Percentiles rank a stretch among this genome's conserved stretches.
Evolutionary conservation across 1,140 invertebrate species (phyloP).

Genomic region (Melitaea cinxia): DNA sequence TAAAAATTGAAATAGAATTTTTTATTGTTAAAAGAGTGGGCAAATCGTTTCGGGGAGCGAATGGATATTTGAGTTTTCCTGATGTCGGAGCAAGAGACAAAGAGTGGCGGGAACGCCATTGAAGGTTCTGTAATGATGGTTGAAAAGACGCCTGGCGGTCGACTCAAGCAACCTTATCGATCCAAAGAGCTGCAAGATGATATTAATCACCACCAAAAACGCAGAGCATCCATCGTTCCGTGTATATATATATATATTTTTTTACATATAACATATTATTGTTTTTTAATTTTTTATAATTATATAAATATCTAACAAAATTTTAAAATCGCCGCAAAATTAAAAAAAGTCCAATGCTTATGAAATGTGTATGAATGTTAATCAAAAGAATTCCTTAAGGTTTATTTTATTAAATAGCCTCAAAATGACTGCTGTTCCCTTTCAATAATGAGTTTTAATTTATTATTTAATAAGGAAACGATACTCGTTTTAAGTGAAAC

Average conservation of each 20-base stretch:
- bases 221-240: slow-evolving; percentile 53
- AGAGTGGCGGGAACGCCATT: slow-evolving; percentile 39
- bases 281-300: background rate
- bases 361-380: no score
- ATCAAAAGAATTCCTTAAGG: no score
- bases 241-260: slow-evolving; percentile 42
- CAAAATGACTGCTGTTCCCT: no score
- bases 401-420: no score
- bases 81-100: slow-evolving; percentile 70
- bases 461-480: no score
- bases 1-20: slow-evolving; percentile 56
- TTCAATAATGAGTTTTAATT: no score
- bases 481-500: no score
- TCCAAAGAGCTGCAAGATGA: slow-evolving; percentile 52
- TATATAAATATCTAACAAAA: background rate
- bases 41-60: slow-evolving; percentile 43
- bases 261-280: background rate
- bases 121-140: slow-evolving; percentile 49
- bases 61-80: slow-evolving; percentile 63
- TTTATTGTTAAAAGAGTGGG: slow-evolving; percentile 51
- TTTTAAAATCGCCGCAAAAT: no score
- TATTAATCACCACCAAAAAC: slow-evolving; percentile 53
- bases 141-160: slow-evolving; percentile 44
- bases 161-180: slow-evolving; percentile 48
- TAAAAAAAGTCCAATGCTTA: no score